Percentiles rank a stretch among this genome's conserved stretches.
These are phyloP conservation scores for Aleiodes leptofemur DNA, from an alignment of 2,888 invertebrate species.

Conservation along the genomic window DNA sequence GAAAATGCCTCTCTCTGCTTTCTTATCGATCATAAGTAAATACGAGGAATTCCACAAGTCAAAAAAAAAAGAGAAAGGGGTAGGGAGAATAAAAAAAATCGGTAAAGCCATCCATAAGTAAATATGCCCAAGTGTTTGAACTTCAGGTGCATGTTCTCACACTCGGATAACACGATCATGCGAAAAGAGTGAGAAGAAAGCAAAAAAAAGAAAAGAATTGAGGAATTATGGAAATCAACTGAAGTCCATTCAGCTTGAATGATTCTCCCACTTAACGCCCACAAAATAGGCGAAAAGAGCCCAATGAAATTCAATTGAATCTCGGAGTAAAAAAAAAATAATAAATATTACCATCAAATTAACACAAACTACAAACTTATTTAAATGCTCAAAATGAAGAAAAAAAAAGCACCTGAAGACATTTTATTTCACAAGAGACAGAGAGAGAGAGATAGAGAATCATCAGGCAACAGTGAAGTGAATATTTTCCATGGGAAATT, in stretches of 20 bases:
- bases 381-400: not conserved
- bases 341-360: constrained; percentile 22
- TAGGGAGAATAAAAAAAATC: constrained; percentile 5
- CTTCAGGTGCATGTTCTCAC: constrained; percentile 64
- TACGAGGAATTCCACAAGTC: constrained; percentile 1
- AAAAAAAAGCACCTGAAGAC: not conserved
- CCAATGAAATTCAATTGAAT: no score
- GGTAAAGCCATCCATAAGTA: constrained; percentile 1
- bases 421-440: constrained; percentile 22
- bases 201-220: no score
- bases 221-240: no score
- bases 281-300: no score
- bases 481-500: constrained; percentile 54
- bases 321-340: not conserved
- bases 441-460: not conserved
- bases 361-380: constrained; percentile 8
- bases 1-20: constrained; percentile 7
- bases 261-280: no score
- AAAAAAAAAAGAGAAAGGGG: not conserved
- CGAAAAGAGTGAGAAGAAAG: not conserved
- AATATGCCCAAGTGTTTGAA: constrained; percentile 54
- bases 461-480: constrained; percentile 16
- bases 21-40: constrained; percentile 28
- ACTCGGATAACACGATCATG: constrained; percentile 49
- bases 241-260: no score